Conservation (phyloP, 2,113 vertebrate genomes). For the Regulus satrapa region DNA sequence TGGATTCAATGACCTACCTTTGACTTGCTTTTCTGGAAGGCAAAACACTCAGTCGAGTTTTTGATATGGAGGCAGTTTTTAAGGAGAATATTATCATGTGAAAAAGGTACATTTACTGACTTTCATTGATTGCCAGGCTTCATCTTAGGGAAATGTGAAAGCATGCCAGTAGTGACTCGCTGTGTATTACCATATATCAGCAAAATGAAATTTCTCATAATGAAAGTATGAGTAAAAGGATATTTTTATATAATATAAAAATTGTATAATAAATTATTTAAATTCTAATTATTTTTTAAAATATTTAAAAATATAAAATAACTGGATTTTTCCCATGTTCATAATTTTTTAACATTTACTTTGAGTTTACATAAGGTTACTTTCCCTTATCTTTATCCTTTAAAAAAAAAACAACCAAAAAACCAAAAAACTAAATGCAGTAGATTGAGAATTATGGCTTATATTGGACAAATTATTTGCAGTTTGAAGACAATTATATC, state of each 20-base stretch:
- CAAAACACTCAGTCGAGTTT: not conserved
- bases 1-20: not conserved
- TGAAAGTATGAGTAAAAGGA: not conserved
- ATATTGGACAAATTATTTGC: not conserved
- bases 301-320: not conserved
- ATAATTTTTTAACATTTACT: not conserved
- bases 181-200: too few species aligned
- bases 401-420: not conserved
- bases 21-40: not conserved
- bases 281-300: not conserved
- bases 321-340: fast-evolving
- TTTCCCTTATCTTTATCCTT: not conserved
- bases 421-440: not conserved
- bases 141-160: not conserved
- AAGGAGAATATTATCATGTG: not conserved
- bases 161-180: not conserved
- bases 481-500: not conserved
- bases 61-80: not conserved
- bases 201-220: not conserved
- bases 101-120: not conserved
- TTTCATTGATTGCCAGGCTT: not conserved
- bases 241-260: not conserved
- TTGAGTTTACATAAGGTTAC: not conserved
- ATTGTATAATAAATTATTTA: not conserved
- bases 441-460: not conserved